Percentiles rank a stretch among this genome's conserved stretches.
Evolutionary conservation across 2,888 invertebrate genomes (phyloP).

Genomic region (Nudaria mundana): DNA sequence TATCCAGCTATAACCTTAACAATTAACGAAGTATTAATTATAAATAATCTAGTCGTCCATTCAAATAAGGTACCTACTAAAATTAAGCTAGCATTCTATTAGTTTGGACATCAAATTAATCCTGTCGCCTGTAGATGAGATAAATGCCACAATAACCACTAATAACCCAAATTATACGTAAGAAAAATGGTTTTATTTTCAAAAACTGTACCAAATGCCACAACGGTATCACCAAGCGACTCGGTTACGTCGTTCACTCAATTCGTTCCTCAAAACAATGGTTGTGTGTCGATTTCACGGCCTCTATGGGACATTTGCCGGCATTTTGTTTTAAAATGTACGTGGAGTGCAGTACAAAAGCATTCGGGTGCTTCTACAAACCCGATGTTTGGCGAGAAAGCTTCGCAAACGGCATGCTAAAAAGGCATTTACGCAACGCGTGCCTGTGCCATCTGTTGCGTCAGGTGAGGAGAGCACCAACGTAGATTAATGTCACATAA

Average conservation of each 20-base stretch:
- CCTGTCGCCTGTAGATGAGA: constrained; percentile 2
- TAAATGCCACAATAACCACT: constrained; percentile 19
- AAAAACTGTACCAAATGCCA: constrained; percentile 13
- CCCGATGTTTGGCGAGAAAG: constrained; percentile 66
- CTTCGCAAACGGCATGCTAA: constrained; percentile 71
- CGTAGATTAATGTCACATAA: constrained; percentile 50
- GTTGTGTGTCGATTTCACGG: constrained; percentile 66
- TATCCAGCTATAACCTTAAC: constrained; percentile 8
- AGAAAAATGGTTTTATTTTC: constrained; percentile 17
- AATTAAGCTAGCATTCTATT: too few relatives aligned
- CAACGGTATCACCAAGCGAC: constrained; percentile 53
- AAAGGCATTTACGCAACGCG: constrained; percentile 68
- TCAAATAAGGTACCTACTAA: too few relatives aligned
- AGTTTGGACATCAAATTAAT: constrained; percentile 8
- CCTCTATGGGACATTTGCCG: constrained; percentile 25
- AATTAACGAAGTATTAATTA: neutral
- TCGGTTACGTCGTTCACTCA: constrained; percentile 55
- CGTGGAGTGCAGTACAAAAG: constrained; percentile 52
- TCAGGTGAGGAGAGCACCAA: constrained; percentile 44
- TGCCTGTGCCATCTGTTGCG: constrained; percentile 48
- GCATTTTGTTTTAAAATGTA: constrained; percentile 29
- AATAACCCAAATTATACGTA: constrained; percentile 15
- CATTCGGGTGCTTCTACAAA: constrained; percentile 60
- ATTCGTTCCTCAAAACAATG: constrained; percentile 58
- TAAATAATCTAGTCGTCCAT: neutral